Evolutionary conservation across 1,140 invertebrate genomes (phyloP).

Genomic region (Hylaeus volcanicus): DNA sequence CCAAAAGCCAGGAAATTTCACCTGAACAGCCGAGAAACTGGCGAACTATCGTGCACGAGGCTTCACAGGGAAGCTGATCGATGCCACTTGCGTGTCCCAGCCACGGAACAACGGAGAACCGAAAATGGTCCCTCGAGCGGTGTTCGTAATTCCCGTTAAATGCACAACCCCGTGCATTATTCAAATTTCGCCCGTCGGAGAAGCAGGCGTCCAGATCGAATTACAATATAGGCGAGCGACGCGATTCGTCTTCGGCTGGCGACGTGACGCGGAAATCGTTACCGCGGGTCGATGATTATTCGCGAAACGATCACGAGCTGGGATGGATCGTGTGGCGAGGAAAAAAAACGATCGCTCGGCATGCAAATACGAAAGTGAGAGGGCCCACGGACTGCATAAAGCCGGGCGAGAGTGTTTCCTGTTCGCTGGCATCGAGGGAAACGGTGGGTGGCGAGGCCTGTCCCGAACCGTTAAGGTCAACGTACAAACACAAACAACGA

Average conservation of each 20-base stretch:
- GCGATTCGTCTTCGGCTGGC: conserved; percentile 19
- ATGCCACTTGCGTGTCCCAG: conserved; percentile 24
- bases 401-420: conserved; percentile 70
- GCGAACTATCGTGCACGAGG: background rate
- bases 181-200: conserved; percentile 23
- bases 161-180: conserved; percentile 27
- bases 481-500: conserved; percentile 62
- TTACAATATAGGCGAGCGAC: conserved; percentile 1
- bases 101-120: background rate
- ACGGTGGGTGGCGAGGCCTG: conserved; percentile 70
- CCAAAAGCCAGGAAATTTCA: no score
- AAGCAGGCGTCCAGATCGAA: background rate
- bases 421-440: conserved; percentile 54
- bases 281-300: background rate
- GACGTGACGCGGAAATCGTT: conserved; percentile 35
- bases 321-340: conserved; percentile 2
- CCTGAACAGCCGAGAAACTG: no score
- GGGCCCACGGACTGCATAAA: conserved; percentile 61
- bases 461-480: conserved; percentile 75
- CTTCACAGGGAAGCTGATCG: conserved; percentile 18
- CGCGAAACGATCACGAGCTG: conserved; percentile 2
- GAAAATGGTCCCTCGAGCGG: conserved; percentile 4
- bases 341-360: conserved; percentile 33
- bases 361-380: conserved; percentile 78
- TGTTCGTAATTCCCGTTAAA: conserved; percentile 31